Evolutionary conservation across 2,113 vertebrate species (phyloP), one percentile per base, ranked within the genome.

Genomic region (Collichthys lucidus): DNA sequence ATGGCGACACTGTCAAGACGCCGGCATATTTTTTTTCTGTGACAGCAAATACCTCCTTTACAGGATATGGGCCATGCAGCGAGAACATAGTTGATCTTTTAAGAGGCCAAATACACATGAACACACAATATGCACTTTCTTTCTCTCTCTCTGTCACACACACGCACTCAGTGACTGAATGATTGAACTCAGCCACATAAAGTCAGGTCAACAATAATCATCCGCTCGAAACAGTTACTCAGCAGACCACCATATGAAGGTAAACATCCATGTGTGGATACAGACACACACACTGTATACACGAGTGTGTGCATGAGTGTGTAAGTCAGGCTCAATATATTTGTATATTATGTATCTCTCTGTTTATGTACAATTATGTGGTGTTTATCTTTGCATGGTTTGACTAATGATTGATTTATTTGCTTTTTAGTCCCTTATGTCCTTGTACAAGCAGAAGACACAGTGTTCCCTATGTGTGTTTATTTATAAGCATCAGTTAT

Each of bases 1-100:
- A 11, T 59, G 86, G 82, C 57, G 59, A 92, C 80, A 82, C 77
- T 74, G 79, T 83, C 73, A 86, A 73, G 72, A 84, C 42, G 67
- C 64, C 73, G 42, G 49, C 75, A 76, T 89, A 61, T 90, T 90
- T 90, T n/a, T n/a, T 88, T 89, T 77, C 77, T 50, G 71, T 79
- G 79, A 88, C 79, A 86, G 80, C 84, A 91, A 89, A 91, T 84
- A 87, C 82, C 87, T 89, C 83, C 78, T 84, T 84, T 55, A 74
- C 74, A 88, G 82, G 84, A 92, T 86, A 82, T 69, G 86, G 73
- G 55, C 77, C 24, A 4, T 79, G 85, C 78, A 88, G 31, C 1
- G 60, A 71, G 77, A 83, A 78, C 70, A 71, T 50, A 46, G 53
- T 60, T 29, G 4, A 73, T 57, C 64, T 57, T 64, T 70, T 26